Evolutionary conservation across 2,797 vertebrate species (phyloP).

Genomic region (Valencia hispanica): DNA sequence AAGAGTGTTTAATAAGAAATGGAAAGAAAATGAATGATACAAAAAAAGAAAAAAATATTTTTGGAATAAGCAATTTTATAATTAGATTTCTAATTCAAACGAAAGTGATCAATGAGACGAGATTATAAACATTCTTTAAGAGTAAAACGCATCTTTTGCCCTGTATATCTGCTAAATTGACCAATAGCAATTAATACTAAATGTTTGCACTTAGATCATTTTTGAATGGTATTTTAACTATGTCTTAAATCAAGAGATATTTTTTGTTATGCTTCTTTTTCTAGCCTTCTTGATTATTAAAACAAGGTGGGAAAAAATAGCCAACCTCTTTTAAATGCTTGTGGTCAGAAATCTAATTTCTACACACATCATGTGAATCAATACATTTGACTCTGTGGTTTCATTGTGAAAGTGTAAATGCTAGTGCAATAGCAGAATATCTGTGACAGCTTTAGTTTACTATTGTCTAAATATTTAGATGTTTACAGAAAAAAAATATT

Average conservation of each 20-base stretch:
- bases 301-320: conserved; percentile 19
- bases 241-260: conserved; percentile 7
- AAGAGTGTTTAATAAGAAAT: neutral
- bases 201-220: conserved; percentile 29
- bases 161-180: conserved; percentile 42
- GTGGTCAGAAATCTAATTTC: conserved; percentile 15
- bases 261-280: conserved; percentile 10
- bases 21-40: conserved; percentile 9
- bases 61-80: conserved; percentile 32
- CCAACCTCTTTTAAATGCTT: conserved; percentile 10
- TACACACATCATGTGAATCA: conserved; percentile 26
- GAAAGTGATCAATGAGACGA: conserved; percentile 40
- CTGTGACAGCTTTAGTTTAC: conserved; percentile 25
- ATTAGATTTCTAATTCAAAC: conserved; percentile 30
- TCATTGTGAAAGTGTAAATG: conserved; percentile 34
- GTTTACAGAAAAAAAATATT: neutral
- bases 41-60: neutral
- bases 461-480: conserved; percentile 54
- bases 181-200: conserved; percentile 37
- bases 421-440: conserved; percentile 26
- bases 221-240: conserved; percentile 13
- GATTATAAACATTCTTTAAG: conserved; percentile 42
- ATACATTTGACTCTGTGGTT: conserved; percentile 57
- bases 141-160: conserved; percentile 26
- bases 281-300: neutral